Conservation (phyloP, 2,888 invertebrate species). For the Lordiphosa fenestrarum region DNA sequence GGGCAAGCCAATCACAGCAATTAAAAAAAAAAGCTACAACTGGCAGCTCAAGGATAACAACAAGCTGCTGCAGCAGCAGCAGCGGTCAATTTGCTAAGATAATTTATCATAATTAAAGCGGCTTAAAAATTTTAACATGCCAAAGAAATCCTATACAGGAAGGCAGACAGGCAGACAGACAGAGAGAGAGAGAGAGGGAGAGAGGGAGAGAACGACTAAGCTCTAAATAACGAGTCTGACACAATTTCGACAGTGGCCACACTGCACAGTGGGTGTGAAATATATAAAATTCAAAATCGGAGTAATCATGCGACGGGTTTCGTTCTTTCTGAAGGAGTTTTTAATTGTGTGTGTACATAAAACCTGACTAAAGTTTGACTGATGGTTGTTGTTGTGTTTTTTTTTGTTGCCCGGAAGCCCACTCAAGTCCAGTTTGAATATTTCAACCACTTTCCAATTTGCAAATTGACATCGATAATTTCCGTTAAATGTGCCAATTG, state of each 20-base stretch:
- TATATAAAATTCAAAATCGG: background rate
- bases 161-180: background rate
- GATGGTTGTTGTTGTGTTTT: too few species aligned
- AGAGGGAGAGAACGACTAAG: background rate
- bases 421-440: slow-evolving; percentile 7
- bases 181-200: slow-evolving; percentile 1
- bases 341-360: too few species aligned
- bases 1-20: slow-evolving; percentile 47
- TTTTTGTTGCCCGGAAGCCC: slow-evolving; percentile 10
- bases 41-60: slow-evolving; percentile 67
- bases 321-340: too few species aligned
- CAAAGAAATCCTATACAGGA: slow-evolving; percentile 10
- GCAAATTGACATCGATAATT: slow-evolving; percentile 55
- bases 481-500: slow-evolving; percentile 72
- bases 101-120: slow-evolving; percentile 68
- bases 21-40: slow-evolving; percentile 9
- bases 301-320: too few species aligned
- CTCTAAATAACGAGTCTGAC: too few species aligned
- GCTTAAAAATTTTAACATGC: slow-evolving; percentile 31
- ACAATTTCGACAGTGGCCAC: too few species aligned
- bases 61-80: slow-evolving; percentile 7
- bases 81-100: slow-evolving; percentile 28
- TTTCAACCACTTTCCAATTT: slow-evolving; percentile 43
- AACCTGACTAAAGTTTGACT: too few species aligned
- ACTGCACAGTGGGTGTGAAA: background rate